Evolutionary conservation across 1,140 invertebrate genomes (phyloP).

Genomic region (Pseudoatta argentina): DNA sequence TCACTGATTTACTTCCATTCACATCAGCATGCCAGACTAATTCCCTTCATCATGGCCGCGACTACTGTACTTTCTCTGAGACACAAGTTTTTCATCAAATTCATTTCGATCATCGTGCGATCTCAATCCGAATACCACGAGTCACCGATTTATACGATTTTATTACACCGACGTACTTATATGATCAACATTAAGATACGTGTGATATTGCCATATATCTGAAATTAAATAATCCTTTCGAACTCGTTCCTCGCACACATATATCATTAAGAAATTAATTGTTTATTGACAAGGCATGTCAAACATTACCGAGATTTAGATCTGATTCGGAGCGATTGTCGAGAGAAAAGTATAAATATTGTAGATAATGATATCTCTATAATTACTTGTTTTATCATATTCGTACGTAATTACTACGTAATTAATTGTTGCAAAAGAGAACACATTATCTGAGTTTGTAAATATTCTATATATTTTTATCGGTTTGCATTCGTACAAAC

Average conservation of each 20-base stretch:
- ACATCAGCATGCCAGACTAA: slow-evolving; percentile 27
- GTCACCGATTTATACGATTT: background rate
- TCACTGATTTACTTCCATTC: slow-evolving; percentile 46
- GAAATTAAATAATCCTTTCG: background rate
- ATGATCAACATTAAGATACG: background rate
- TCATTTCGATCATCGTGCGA: background rate
- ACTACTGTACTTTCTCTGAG: slow-evolving; percentile 36
- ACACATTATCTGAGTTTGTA: background rate
- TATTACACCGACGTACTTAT: no score
- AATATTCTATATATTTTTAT: slow-evolving; percentile 6
- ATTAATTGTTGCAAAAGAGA: background rate
- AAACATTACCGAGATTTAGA: background rate
- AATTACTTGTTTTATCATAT: background rate
- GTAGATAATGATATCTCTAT: slow-evolving; percentile 17
- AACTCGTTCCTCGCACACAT: background rate
- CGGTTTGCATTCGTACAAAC: background rate
- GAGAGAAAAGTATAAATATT: background rate
- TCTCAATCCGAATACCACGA: background rate
- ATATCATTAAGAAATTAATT: background rate
- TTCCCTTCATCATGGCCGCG: slow-evolving; percentile 10
- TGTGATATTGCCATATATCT: background rate
- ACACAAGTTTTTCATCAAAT: background rate
- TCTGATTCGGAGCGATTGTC: background rate
- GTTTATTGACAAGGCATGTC: background rate
- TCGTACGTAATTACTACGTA: background rate